Evolutionary conservation across 2,113 vertebrate species (phyloP), one percentile per base, ranked within the genome.

Genomic region (Sphaerodactylus townsendi): DNA sequence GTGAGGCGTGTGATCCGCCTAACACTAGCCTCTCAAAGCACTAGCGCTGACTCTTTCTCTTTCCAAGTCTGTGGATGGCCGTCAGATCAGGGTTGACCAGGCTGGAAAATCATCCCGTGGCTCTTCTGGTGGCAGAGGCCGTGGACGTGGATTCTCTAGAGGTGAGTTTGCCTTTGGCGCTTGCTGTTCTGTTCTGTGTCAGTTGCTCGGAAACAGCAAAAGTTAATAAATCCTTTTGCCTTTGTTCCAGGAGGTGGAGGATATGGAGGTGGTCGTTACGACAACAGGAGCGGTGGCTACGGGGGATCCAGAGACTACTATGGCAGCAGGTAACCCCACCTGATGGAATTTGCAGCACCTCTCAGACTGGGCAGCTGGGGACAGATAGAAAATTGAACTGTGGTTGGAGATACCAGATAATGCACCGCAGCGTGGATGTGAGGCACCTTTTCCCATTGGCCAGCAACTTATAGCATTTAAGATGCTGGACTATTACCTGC

Each of bases 41-140:
- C 50, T 82, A 28, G 5, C 39, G 33, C 4, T 72, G 50, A 41
- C 7, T 48, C 19, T 70, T 11, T 15, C 56, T 78, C 21, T 71
- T 70, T 39, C 68, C 53, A 90, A 98, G 97, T 97, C 96, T 59
- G 93, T 98, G 4, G 97, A 98, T 79, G 97, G 97, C 2, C 92
- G 97, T 25, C 92, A 95, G 11, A 98, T 98, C 74, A 96, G 97
- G 8, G 97, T 98, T 82, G 97, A 98, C 79, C 97, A 97, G 77
- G 97, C 97, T 1, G 97, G 97, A 5, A 98, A 98, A 81, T 96
- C 95, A 1, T 95, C 97, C 79, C 87, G 96, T 77, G 95, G 95
- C 94, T 65, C 90, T 94, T 94, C 93, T 62, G 96, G 96, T 2
- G 87, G 96, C 10, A 87, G 95, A 94, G 96, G 96, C 65, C 96